Conservation (phyloP, 1,140 invertebrate genomes). For the Mizuhopecten yessoensis region DNA sequence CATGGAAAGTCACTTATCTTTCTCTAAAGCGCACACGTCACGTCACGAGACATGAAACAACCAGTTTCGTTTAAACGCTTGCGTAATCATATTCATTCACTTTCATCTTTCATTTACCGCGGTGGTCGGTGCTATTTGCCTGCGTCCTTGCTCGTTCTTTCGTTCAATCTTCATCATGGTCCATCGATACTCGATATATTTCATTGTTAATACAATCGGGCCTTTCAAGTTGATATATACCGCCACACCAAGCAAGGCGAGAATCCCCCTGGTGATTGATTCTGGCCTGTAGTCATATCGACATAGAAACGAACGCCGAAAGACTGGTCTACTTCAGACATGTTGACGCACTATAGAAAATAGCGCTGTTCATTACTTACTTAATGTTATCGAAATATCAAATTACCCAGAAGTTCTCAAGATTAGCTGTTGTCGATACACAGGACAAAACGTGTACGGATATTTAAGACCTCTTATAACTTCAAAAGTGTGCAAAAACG, state of each 20-base stretch:
- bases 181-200: neutral
- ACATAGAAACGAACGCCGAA: neutral
- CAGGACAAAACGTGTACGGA: neutral
- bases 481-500: neutral
- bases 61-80: constrained; percentile 1
- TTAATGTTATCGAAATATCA: neutral
- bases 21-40: neutral
- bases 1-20: neutral
- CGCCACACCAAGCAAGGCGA: neutral
- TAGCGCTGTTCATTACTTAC: neutral
- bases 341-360: neutral
- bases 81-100: neutral
- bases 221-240: constrained; percentile 3
- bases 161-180: neutral
- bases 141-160: neutral
- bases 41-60: neutral
- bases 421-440: neutral
- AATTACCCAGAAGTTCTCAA: neutral
- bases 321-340: neutral
- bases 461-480: neutral
- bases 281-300: neutral
- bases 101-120: neutral
- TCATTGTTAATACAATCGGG: neutral
- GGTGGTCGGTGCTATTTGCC: neutral
- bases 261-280: neutral